Conservation (phyloP, 2,797 vertebrate species). For the Sparidentex hasta region DNA sequence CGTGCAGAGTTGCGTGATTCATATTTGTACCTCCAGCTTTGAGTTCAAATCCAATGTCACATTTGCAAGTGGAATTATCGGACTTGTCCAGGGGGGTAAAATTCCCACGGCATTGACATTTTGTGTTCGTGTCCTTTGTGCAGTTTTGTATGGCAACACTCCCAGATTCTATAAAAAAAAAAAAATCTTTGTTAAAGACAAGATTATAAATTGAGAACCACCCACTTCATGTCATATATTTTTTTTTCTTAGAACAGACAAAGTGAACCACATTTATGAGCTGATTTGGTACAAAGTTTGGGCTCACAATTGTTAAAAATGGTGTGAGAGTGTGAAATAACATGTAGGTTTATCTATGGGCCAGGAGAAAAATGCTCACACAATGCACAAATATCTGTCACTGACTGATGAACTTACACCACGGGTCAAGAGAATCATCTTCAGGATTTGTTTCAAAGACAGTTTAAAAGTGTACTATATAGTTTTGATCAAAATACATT, state of each 20-base stretch:
- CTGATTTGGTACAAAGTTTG: neutral
- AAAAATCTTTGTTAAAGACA: neutral
- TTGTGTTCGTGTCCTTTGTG: conserved; percentile 1
- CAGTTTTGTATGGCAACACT: fast-evolving
- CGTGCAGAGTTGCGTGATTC: neutral
- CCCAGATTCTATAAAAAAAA: conserved; percentile 20
- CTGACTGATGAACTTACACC: neutral
- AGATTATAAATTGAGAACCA: neutral
- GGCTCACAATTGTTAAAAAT: neutral
- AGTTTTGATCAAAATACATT: no score
- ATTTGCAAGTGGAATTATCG: conserved; percentile 53
- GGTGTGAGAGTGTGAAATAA: neutral
- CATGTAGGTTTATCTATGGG: neutral
- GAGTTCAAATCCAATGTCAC: conserved; percentile 59
- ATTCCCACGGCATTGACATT: conserved; percentile 62
- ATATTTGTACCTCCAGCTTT: conserved; percentile 29
- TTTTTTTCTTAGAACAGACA: neutral
- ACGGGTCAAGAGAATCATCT: neutral
- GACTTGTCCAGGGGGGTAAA: neutral
- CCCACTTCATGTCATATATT: neutral
- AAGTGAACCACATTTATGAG: neutral
- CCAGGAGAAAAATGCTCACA: no score
- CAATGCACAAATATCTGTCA: neutral
- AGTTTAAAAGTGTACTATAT: neutral
- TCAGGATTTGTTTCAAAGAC: neutral